These are phyloP conservation scores for Myoxocephalus aenaeus DNA, from an alignment of 2,797 vertebrate species.

Conservation along the genomic window DNA sequence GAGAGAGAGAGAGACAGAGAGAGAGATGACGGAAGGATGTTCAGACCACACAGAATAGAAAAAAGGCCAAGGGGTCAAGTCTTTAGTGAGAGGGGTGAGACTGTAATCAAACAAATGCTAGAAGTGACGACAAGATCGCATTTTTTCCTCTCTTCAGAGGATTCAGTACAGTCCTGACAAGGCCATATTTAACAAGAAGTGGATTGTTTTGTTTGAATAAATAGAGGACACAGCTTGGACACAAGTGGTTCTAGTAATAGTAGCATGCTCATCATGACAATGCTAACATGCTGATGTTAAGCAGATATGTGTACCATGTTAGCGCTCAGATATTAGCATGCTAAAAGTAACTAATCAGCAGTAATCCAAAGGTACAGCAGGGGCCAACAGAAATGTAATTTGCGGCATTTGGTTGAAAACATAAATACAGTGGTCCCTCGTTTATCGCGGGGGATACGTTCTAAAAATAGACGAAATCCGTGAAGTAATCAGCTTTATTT, in stretches of 20 bases:
- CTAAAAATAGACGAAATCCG: no score
- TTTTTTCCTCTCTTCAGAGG: slow-evolving; percentile 18
- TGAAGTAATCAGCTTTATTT: no score
- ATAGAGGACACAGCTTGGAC: background rate
- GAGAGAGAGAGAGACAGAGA: slow-evolving; percentile 33
- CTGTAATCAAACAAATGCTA: slow-evolving; percentile 45
- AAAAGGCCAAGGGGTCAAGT: slow-evolving; percentile 60
- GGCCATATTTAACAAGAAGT: background rate
- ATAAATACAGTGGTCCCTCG: no score
- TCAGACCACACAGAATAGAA: slow-evolving; percentile 79
- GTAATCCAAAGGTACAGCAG: background rate
- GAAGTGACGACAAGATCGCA: slow-evolving; percentile 33
- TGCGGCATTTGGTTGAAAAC: background rate
- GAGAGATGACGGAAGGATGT: slow-evolving; percentile 61
- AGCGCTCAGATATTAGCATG: background rate
- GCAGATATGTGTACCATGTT: background rate
- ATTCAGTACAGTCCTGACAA: slow-evolving; percentile 7
- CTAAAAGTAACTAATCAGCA: background rate
- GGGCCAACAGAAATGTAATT: background rate
- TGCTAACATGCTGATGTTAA: background rate
- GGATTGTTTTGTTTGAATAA: background rate
- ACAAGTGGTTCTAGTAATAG: background rate
- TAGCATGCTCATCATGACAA: background rate
- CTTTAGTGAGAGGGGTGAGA: slow-evolving; percentile 57
- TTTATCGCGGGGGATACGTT: no score